These are phyloP conservation scores for Allygus modestus DNA, from an alignment of 2,888 invertebrate genomes.

Conservation along the genomic window DNA sequence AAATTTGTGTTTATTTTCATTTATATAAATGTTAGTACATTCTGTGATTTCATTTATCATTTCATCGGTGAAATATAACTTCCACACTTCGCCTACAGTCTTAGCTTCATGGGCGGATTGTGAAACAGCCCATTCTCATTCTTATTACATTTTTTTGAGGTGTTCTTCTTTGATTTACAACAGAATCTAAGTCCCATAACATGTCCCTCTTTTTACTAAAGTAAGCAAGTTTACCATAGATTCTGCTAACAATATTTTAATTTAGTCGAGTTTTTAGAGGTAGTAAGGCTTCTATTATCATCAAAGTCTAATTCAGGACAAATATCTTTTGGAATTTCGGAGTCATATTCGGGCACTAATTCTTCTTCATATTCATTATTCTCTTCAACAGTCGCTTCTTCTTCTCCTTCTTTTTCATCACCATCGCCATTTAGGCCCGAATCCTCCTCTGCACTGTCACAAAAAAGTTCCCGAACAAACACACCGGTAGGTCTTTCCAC, in stretches of 20 bases:
- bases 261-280: not conserved
- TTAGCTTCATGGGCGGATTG: not conserved
- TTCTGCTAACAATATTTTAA: constrained; percentile 33
- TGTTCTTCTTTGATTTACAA: not conserved
- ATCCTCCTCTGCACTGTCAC: constrained; percentile 12
- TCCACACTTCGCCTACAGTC: constrained; percentile 2
- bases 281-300: constrained; percentile 30
- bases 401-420: not conserved
- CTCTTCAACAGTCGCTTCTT: not conserved
- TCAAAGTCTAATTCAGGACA: not conserved
- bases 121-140: constrained; percentile 3
- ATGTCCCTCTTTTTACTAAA: constrained; percentile 9
- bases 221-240: constrained; percentile 12
- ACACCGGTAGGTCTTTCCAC: constrained; percentile 1
- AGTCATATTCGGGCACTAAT: not conserved
- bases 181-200: constrained; percentile 25
- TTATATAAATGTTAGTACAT: too few species aligned
- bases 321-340: not conserved
- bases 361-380: constrained; percentile 5
- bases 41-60: too few species aligned
- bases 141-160: too few species aligned
- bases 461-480: constrained; percentile 10
- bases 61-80: not conserved
- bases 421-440: not conserved
- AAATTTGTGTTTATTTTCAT: too few species aligned